phyloP scores from a whole-genome alignment of 2,797 vertebrate species.

The Alca torda region DNA sequence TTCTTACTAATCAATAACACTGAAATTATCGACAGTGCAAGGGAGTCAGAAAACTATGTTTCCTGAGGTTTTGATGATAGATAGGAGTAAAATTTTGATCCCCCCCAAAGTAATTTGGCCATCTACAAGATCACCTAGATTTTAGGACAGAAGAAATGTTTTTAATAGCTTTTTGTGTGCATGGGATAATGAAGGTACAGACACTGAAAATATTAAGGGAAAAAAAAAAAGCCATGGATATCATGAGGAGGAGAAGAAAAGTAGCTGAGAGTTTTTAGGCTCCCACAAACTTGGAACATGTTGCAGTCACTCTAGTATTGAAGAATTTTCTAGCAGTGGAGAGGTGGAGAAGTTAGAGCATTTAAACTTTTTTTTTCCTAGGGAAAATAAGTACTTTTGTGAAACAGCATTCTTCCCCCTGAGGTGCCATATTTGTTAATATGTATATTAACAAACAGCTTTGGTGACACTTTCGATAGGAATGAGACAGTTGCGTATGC shows the following conservation, averaged over 20 bases:
- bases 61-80: background rate
- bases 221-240: background rate
- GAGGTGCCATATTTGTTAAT: too few relatives aligned
- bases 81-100: background rate
- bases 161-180: background rate
- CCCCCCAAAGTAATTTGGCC: rapidly evolving
- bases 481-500: background rate
- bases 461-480: background rate
- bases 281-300: background rate
- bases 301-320: background rate
- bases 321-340: background rate
- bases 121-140: background rate
- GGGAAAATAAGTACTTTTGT: background rate
- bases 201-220: background rate
- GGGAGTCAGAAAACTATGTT: background rate
- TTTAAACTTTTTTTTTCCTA: background rate
- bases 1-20: background rate
- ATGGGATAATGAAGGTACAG: background rate
- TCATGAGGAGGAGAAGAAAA: background rate
- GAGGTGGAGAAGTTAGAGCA: background rate
- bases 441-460: background rate
- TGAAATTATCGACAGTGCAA: background rate
- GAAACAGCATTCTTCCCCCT: background rate
- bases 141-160: background rate
- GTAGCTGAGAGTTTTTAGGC: background rate